phyloP scores from a whole-genome alignment of 35 echinoderm and acorn worm genomes.

The Heliocidaris erythrogramma region DNA sequence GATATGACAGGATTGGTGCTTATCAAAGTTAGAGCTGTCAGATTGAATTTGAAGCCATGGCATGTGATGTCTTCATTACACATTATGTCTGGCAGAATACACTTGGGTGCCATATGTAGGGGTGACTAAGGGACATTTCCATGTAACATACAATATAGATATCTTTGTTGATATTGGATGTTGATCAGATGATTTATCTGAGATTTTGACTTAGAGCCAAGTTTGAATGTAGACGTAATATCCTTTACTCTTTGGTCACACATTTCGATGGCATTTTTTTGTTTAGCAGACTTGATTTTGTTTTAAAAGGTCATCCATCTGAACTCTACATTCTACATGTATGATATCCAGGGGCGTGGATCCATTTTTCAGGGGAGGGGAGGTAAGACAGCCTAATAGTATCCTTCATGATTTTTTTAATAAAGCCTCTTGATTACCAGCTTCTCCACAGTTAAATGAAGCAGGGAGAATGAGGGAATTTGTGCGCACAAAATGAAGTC shows the following conservation, averaged over 20 bases:
- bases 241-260: background rate
- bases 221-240: background rate
- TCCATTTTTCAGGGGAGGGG: too few species aligned
- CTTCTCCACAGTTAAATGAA: too few species aligned
- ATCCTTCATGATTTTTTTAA: too few species aligned
- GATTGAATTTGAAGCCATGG: background rate
- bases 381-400: too few species aligned
- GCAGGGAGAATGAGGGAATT: too few species aligned
- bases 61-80: background rate
- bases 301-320: too few species aligned
- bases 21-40: conserved; percentile 11
- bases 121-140: background rate
- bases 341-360: too few species aligned
- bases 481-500: too few species aligned
- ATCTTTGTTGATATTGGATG: background rate
- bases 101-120: background rate
- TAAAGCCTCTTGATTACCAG: too few species aligned
- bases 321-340: too few species aligned
- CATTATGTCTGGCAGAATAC: background rate
- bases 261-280: too few species aligned
- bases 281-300: background rate
- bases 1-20: background rate
- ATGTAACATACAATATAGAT: background rate
- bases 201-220: background rate
- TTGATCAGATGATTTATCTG: background rate